These are phyloP conservation scores for Prionailurus viverrinus DNA, from an alignment of 2,113 vertebrate genomes.

Conservation along the genomic window DNA sequence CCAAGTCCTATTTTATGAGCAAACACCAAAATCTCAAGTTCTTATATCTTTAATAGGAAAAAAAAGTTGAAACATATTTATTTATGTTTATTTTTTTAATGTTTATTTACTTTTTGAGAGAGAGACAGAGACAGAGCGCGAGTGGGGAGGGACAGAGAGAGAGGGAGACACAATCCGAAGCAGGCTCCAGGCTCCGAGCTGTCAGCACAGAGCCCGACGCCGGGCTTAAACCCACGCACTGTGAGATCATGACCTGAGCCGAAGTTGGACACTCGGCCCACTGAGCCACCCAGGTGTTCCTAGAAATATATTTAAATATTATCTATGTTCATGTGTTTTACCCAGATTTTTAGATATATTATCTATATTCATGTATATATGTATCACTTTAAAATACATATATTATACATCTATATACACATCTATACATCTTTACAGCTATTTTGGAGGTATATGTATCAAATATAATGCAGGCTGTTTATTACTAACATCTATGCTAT, in stretches of 20 bases:
- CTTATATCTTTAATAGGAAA: background rate
- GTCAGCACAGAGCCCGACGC: too few species aligned
- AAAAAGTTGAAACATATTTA: background rate
- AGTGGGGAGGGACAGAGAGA: too few species aligned
- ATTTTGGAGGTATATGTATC: background rate
- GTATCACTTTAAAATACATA: background rate
- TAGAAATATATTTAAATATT: background rate
- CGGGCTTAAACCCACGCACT: too few species aligned
- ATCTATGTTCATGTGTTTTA: background rate
- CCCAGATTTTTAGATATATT: background rate
- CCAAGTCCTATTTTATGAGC: slow-evolving; percentile 12
- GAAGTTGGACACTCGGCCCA: too few species aligned
- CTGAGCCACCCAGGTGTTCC: background rate
- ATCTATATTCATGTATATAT: background rate
- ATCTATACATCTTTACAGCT: background rate
- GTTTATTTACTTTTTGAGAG: too few species aligned
- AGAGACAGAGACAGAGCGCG: too few species aligned
- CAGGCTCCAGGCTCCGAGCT: too few species aligned
- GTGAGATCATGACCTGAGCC: too few species aligned
- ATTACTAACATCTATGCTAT: background rate
- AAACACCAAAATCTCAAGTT: background rate
- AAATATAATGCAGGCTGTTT: background rate
- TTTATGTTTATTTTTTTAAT: too few species aligned
- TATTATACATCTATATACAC: background rate
- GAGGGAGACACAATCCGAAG: too few species aligned